Conservation (phyloP, 2,797 vertebrate genomes). For the Vipera latastei region DNA sequence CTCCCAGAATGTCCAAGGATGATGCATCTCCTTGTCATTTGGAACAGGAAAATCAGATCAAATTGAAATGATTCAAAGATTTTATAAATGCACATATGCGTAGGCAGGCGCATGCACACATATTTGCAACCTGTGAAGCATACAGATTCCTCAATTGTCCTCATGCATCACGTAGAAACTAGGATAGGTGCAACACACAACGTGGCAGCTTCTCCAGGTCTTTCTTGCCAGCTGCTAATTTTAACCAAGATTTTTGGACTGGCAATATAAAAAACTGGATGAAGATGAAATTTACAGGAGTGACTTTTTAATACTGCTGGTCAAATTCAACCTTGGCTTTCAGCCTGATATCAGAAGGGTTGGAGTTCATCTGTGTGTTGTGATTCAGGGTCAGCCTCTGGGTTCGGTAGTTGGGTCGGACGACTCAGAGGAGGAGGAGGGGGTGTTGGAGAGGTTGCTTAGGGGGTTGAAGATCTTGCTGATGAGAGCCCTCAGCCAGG, state of each 20-base stretch:
- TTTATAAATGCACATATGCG: neutral
- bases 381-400: too few relatives aligned
- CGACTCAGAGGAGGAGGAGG: too few relatives aligned
- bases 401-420: too few relatives aligned
- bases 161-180: neutral
- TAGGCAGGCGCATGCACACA: neutral
- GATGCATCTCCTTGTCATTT: neutral
- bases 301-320: neutral
- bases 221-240: neutral
- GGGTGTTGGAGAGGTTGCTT: too few relatives aligned
- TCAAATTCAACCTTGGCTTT: neutral
- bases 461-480: too few relatives aligned
- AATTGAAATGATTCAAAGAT: neutral
- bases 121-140: neutral
- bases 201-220: accelerated
- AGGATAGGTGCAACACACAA: too few relatives aligned
- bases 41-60: neutral
- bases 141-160: neutral
- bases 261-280: neutral
- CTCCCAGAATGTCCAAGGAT: neutral
- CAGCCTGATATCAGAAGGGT: neutral
- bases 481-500: too few relatives aligned
- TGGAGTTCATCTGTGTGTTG: neutral
- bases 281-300: neutral
- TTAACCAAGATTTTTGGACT: neutral